Base-by-base conservation (phyloP, 2,113 vertebrate species). In the Gopherus evgoodei region DNA sequence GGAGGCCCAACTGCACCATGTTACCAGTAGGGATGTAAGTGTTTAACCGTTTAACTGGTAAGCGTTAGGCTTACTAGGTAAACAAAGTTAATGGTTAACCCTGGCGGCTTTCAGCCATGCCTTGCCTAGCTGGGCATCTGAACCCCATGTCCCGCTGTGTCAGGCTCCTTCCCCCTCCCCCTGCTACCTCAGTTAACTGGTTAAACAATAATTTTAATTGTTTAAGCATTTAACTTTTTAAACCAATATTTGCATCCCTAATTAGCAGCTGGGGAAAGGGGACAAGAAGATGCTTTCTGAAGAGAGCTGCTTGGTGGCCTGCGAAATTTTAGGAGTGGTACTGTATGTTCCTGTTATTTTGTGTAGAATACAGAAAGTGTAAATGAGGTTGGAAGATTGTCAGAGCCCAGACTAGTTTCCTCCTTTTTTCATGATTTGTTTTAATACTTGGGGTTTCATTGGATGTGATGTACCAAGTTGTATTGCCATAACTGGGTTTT, bases 1-100 rank as follows among this genome's bases (percentile, higher is more conserved):
- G 11, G 42, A 0, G 3, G 5, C 35, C 25, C 53, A 47, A 25
- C 31, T 81, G 24, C 14, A 0, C 0, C 0, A 0, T 53, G 53
- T 24, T 22, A 54, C 53, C 19, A 21, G 52, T 53, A 21, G 52
- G 52, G 19, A 53, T 53, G 52, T 53, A 53, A 53, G 21, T 21
- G 52, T 3, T 53, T 53, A 53, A 52, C 50, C 16, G 50, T 14
- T 52, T 52, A 52, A 52, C 50, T 52, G 50, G 52, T 52, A 52
- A 52, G 52, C 16, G 16, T 53, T 53, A 53, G 52, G 52, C 52
- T 53, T 53, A 53, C 52, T 7, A 17, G 52, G 19, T 21, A 53
- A 53, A 6, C 52, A 53, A 19, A 53, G 52, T 21, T 53, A 53
- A 53, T 17, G 0, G 6, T 53, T 19, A 53, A 53, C 52, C 17